Evolutionary conservation across 2,888 invertebrate species (phyloP).

Genomic region (Laspeyria flexula): DNA sequence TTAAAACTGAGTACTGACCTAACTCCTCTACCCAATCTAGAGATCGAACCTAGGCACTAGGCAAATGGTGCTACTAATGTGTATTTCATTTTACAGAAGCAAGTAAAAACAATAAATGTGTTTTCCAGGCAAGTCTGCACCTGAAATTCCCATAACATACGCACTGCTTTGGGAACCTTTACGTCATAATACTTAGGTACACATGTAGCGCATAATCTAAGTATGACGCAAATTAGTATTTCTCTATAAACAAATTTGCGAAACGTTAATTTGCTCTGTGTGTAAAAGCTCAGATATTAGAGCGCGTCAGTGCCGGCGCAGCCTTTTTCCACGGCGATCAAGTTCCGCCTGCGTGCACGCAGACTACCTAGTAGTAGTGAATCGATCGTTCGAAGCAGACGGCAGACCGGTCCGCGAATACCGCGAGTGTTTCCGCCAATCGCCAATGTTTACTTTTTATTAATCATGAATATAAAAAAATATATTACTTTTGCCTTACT

Average conservation of each 20-base stretch:
- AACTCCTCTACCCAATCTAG: no score
- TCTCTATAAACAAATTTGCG: conserved; percentile 46
- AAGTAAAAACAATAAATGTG: no score
- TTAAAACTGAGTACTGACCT: no score
- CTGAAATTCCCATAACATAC: no score
- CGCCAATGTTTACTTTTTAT: conserved; percentile 53
- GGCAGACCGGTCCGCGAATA: conserved; percentile 65
- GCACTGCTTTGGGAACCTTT: no score
- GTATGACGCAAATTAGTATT: conserved; percentile 53
- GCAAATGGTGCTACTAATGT: no score
- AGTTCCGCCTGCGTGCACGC: conserved; percentile 58
- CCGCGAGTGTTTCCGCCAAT: conserved; percentile 54
- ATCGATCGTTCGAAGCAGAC: conserved; percentile 72
- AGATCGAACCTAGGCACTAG: no score
- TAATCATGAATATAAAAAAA: conserved; percentile 67
- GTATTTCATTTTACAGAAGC: no score
- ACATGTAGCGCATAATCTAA: conserved; percentile 8
- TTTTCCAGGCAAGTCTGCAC: no score
- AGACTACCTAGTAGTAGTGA: conserved; percentile 61
- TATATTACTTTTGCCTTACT: conserved; percentile 56
- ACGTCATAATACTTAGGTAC: background rate
- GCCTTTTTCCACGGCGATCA: conserved; percentile 60
- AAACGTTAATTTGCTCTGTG: conserved; percentile 55
- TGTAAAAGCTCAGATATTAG: conserved; percentile 65
- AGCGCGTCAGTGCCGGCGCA: conserved; percentile 60